Evolutionary conservation across 2,888 invertebrate species (phyloP), one percentile per base, ranked within the genome.

Genomic region (Bombylius discolor): DNA sequence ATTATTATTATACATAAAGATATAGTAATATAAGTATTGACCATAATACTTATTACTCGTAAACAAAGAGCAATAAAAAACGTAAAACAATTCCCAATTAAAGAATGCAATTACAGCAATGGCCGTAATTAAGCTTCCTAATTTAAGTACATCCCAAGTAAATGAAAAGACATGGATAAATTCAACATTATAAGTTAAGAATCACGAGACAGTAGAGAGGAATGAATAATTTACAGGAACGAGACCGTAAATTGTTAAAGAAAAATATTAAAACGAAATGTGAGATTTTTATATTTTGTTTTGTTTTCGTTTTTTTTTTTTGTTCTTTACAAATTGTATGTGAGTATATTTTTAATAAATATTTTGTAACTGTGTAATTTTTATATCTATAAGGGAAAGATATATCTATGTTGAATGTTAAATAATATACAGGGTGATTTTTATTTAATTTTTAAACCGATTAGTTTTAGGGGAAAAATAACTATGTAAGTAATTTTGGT

Each of bases 21-120:
- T 48, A 48, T 48, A 23, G 14, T 12, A 36, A 36, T 8, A 36
- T 8, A 36, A 8, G 9, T 42, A 42, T 11, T 11, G 39, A 11
- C 11, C 39, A 11, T 42, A 8, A 42, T 42, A 11, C 5, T 42
- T 36, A 36, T 6, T 36, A 36, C 39, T 47, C 39, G 56, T 55
- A 59, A 57, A 59, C 59, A 59, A 59, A 57, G 59, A 53, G 56
- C 49, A 55, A 59, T 59, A 59, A 59, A 58, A 59, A 57, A 56
- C 59, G 57, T 56, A 59, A 59, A 59, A 59, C 59, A 59, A 59
- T 59, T 59, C 59, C 59, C 59, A 59, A 59, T 59, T 59, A 59
- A 59, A 57, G 59, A 59, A 57, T 59, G 59, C 59, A 59, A 59
- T 59, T 59, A 59, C 59, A 59, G 59, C 59, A 59, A 59, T 59